These are phyloP conservation scores for Orius insidiosus DNA, from an alignment of 1,140 invertebrate genomes.

Conservation along the genomic window DNA sequence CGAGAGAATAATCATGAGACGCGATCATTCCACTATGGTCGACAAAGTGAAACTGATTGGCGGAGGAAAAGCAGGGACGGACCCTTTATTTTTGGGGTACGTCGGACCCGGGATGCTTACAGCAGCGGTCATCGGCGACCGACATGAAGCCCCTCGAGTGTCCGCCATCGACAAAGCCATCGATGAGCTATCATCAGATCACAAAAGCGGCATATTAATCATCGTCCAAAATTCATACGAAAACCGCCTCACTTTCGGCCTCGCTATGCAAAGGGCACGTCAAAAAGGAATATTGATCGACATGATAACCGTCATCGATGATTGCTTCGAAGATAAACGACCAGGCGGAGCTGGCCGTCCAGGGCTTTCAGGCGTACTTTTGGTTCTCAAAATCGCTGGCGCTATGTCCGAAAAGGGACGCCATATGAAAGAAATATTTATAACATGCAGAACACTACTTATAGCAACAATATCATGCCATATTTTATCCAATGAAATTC, in stretches of 20 bases:
- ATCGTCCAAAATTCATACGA: conserved; percentile 21
- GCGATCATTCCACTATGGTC: conserved; percentile 9
- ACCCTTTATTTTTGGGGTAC: conserved; percentile 42
- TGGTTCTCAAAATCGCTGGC: conserved; percentile 3
- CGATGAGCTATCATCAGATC: not conserved
- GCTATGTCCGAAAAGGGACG: conserved; percentile 2
- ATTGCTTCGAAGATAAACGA: conserved; percentile 4
- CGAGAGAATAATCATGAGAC: conserved; percentile 4
- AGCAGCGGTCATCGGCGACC: conserved; percentile 41
- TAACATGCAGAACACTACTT: not conserved
- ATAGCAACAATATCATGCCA: not conserved
- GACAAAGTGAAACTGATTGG: conserved; percentile 40
- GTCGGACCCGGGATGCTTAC: conserved; percentile 50
- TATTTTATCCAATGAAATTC: too few species aligned
- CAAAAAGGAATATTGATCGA: conserved; percentile 20
- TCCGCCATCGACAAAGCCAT: conserved; percentile 3
- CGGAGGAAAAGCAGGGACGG: conserved; percentile 49
- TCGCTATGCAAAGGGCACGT: conserved; percentile 24
- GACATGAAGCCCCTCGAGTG: not conserved
- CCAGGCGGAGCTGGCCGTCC: too few species aligned
- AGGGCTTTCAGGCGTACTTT: not conserved
- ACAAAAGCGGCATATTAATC: conserved; percentile 22
- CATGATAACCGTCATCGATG: not conserved
- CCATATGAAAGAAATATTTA: conserved; percentile 1
- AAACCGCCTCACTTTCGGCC: conserved; percentile 23